Percentiles rank a stretch among this genome's conserved stretches.
These are phyloP conservation scores for Pseudomyrmex dendroicus DNA, from an alignment of 1,140 invertebrate species.

Conservation along the genomic window DNA sequence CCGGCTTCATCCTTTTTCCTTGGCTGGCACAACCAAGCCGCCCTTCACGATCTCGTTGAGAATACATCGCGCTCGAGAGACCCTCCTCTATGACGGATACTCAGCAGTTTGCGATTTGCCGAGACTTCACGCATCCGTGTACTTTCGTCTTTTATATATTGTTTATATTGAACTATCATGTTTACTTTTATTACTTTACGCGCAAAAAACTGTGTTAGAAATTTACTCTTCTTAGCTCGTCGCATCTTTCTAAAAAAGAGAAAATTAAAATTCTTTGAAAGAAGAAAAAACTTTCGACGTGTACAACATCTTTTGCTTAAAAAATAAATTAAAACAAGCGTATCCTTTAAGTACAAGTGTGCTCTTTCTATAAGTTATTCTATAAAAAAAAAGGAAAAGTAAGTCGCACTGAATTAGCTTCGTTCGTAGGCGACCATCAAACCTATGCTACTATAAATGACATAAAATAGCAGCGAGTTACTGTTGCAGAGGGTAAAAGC, in stretches of 20 bases:
- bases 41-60: neutral
- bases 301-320: neutral
- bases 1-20: conserved; percentile 21
- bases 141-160: conserved; percentile 5
- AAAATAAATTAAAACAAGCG: neutral
- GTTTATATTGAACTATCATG: neutral
- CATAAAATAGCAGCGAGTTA: conserved; percentile 42
- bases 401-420: conserved; percentile 22
- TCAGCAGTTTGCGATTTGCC: neutral
- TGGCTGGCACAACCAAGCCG: neutral
- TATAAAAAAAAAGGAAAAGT: neutral
- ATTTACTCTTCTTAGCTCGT: neutral
- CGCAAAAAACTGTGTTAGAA: conserved; percentile 21
- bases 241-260: neutral
- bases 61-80: neutral
- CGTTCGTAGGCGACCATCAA: conserved; percentile 24
- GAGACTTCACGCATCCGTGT: neutral
- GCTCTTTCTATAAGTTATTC: no score
- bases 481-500: conserved; percentile 45
- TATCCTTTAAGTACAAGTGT: neutral
- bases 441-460: conserved; percentile 35
- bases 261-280: conserved; percentile 20
- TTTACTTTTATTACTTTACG: no score
- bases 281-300: neutral
- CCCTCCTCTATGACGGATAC: no score